Percentiles rank a stretch among this genome's conserved stretches.
Evolutionary conservation across 2,888 invertebrate genomes (phyloP).

Genomic region (Xylota segnis): DNA sequence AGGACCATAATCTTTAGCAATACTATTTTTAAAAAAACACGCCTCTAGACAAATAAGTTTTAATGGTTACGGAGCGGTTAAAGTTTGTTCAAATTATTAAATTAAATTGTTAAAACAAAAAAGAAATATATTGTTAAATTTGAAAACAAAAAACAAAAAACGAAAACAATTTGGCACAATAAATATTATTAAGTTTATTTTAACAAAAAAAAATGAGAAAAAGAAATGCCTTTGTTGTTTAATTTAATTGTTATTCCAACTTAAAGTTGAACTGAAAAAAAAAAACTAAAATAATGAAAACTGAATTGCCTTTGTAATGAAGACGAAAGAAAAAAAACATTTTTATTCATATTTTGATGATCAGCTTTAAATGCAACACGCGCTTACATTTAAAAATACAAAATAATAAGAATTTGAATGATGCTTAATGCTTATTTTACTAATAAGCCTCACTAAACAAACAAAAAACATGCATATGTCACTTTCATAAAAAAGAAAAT

Average conservation of each 20-base stretch:
- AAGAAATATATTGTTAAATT: slow-evolving; percentile 26
- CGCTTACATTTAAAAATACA: slow-evolving; percentile 40
- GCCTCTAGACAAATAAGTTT: slow-evolving; percentile 6
- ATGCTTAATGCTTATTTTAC: slow-evolving; percentile 48
- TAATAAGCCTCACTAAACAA: slow-evolving; percentile 24
- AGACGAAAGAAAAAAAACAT: background rate
- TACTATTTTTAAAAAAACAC: slow-evolving; percentile 31
- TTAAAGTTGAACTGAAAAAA: slow-evolving; percentile 21
- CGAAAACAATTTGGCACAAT: slow-evolving; percentile 46
- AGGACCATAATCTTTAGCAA: slow-evolving; percentile 54
- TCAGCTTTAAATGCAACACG: slow-evolving; percentile 49
- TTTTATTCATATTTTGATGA: slow-evolving; percentile 6
- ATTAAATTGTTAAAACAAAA: slow-evolving; percentile 22
- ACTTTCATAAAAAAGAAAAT: slow-evolving; percentile 38
- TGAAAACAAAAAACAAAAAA: background rate
- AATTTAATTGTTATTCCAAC: slow-evolving; percentile 38
- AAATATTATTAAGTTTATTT: slow-evolving; percentile 32
- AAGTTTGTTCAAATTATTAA: slow-evolving; percentile 9
- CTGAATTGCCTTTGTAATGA: slow-evolving; percentile 56
- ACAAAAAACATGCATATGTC: slow-evolving; percentile 29
- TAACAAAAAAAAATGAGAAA: background rate
- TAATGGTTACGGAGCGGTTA: background rate
- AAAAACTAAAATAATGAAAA: background rate
- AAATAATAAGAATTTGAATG: background rate
- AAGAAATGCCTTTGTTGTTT: slow-evolving; percentile 29